These are phyloP conservation scores for Pelobates cultripes DNA, from an alignment of 2,797 vertebrate species.

Conservation along the genomic window DNA sequence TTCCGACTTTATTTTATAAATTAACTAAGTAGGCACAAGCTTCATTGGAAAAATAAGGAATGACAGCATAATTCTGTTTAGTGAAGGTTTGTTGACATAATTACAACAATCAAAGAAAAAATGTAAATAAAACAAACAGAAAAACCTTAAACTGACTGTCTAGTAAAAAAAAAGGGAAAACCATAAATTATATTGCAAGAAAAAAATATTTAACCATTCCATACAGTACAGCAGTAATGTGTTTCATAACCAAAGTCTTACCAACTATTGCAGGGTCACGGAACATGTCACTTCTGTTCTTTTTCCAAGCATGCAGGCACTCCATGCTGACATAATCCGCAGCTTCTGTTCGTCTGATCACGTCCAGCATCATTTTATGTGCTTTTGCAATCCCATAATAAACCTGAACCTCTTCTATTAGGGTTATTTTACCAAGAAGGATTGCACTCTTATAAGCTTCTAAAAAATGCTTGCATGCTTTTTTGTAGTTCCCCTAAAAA, in stretches of 20 bases:
- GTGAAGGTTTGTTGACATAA: too few species aligned
- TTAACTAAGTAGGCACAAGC: too few species aligned
- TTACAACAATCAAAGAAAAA: too few species aligned
- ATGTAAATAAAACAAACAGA: too few species aligned
- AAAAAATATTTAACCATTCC: constrained; percentile 51
- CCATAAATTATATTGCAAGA: background rate
- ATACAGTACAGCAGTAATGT: constrained; percentile 63
- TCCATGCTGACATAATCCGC: constrained; percentile 66
- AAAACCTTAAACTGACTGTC: too few species aligned
- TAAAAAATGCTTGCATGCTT: constrained; percentile 73
- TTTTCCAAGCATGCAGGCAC: constrained; percentile 72
- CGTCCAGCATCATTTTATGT: constrained; percentile 68
- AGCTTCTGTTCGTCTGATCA: constrained; percentile 65
- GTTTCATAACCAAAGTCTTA: constrained; percentile 72
- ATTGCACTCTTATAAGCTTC: constrained; percentile 72
- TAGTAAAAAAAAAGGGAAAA: too few species aligned
- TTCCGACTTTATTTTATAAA: too few species aligned
- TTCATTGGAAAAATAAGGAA: too few species aligned
- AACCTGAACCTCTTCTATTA: constrained; percentile 75
- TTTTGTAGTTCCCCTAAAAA: constrained; percentile 74
- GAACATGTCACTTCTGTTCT: constrained; percentile 74
- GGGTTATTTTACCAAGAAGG: constrained; percentile 56
- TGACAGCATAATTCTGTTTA: too few species aligned
- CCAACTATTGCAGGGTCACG: constrained; percentile 68
- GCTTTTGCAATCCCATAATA: constrained; percentile 72